Evolutionary conservation across 2,113 vertebrate species (phyloP).

Genomic region (Peromyscus californicus): DNA sequence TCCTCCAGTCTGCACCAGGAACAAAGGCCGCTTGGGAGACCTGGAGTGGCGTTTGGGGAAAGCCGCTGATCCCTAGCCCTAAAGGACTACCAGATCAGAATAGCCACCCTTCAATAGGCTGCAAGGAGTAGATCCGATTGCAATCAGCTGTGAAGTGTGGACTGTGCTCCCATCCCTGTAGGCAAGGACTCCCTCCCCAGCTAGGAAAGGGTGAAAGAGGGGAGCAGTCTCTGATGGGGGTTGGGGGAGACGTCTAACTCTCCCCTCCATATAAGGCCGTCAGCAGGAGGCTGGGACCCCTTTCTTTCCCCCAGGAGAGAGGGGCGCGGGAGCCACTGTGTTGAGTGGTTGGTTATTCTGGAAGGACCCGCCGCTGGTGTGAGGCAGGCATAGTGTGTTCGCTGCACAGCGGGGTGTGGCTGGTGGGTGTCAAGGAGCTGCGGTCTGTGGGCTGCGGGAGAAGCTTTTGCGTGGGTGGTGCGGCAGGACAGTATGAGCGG

Average conservation of each 20-base stretch:
- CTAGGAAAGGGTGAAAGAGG: background rate
- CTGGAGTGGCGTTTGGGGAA: background rate
- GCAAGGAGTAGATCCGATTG: background rate
- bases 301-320: background rate
- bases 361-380: background rate
- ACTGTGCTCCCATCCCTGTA: background rate
- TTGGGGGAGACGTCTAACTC: background rate
- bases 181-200: background rate
- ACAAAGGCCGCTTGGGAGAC: constrained; percentile 67
- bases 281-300: background rate
- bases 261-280: background rate
- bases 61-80: background rate
- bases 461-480: background rate
- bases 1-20: background rate
- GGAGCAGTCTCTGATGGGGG: background rate
- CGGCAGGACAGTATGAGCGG: background rate
- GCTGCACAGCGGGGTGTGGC: constrained; percentile 29
- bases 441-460: background rate
- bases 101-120: background rate
- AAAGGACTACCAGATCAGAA: background rate
- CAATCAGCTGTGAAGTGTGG: background rate
- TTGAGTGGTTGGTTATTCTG: background rate
- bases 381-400: background rate
- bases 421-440: background rate
- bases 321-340: background rate